Evolutionary conservation across 2,888 invertebrate species (phyloP), one percentile per base, ranked within the genome.

Genomic region (Isoperla grammatica): DNA sequence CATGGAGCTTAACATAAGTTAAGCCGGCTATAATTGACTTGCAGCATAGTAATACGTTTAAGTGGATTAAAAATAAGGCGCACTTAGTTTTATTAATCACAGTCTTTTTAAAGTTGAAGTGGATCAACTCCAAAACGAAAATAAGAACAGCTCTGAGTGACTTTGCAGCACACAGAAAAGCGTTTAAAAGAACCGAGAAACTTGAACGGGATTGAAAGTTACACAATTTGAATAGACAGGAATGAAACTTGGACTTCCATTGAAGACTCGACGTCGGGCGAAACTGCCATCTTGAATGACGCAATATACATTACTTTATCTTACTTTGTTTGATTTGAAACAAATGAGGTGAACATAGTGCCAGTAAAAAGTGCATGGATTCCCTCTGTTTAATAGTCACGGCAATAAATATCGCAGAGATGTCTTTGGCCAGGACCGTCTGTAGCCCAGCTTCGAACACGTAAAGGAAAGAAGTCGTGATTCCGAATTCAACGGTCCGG

Each of bases 11-110:
- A 29, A 29, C 29, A 29, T 4, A 29, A 29, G 8, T 29, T 29
- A 29, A 29, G 29, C 29, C 29, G 29, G 29, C 8, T 6, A 29
- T 29, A 4, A 29, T 29, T 29, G 29, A 29, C 29, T n/a, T 29
- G 29, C 29, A 8, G 4, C 8, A 4, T 29, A 29, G 29, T 4
- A 29, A 29, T 6, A 29, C 29, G 29, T 29, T 29, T 6, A 29
- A 45, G 19, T 13, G 13, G 45, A 19, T 17, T 45, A 29, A 29
- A 19, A 45, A 13, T 11, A 19, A 45, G 45, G 45, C 8, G 29
- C 45, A 45, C 45, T 45, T 45, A 45, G 45, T 45, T 17, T 45
- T 45, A 45, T 45, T 45, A 45, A 45, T 45, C 45, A 45, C 13
- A 19, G 45, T 15, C 45, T 45, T 45, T 45, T n/a, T 19, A 45